These are phyloP conservation scores for Calidris pygmaea DNA, from an alignment of 2,113 vertebrate genomes.

Conservation along the genomic window DNA sequence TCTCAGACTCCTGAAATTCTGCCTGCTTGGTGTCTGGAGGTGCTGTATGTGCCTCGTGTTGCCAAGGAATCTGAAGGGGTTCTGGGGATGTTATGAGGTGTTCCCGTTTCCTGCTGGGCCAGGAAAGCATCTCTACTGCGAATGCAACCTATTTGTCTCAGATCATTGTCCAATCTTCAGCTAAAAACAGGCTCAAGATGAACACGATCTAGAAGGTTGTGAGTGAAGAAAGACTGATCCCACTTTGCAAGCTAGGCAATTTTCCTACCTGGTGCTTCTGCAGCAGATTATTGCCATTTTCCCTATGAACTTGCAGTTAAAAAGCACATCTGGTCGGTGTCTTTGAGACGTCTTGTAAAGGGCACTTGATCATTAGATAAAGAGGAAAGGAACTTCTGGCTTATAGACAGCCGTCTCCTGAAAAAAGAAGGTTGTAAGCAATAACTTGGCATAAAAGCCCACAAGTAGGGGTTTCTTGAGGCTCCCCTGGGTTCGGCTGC, in stretches of 20 bases:
- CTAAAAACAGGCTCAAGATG: not conserved
- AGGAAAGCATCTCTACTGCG: not conserved
- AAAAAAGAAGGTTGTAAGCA: not conserved
- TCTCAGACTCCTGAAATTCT: not conserved
- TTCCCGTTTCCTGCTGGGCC: not conserved
- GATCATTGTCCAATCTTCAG: not conserved
- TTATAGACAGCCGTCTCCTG: not conserved
- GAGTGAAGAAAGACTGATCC: not conserved
- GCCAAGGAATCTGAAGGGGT: not conserved
- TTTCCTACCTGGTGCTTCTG: not conserved
- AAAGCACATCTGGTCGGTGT: not conserved
- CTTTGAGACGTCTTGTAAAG: not conserved
- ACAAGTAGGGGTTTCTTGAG: not conserved
- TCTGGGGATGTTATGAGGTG: constrained; percentile 1
- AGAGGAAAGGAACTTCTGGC: constrained; percentile 10
- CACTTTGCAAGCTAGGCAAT: not conserved
- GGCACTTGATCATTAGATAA: not conserved
- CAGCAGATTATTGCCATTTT: not conserved
- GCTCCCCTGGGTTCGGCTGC: not conserved
- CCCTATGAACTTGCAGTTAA: not conserved
- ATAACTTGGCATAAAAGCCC: not conserved
- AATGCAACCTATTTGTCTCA: not conserved
- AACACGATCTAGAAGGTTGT: not conserved
- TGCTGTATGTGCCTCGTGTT: not conserved
- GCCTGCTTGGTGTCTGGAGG: not conserved